These are phyloP conservation scores for Fragum whitleyi DNA, from an alignment of 2,888 invertebrate species.

Conservation along the genomic window DNA sequence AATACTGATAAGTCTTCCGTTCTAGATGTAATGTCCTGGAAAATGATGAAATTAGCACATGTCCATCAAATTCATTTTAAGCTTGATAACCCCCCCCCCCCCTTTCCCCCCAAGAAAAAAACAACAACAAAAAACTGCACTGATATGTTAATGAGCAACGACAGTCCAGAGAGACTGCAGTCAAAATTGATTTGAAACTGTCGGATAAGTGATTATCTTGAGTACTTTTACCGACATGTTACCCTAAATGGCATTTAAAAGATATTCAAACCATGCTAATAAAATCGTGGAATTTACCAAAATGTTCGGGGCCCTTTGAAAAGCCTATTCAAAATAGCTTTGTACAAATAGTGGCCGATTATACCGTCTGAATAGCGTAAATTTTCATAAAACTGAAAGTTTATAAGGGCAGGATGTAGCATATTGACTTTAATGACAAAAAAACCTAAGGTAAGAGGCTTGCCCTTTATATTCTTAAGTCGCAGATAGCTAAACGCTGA, in stretches of 20 bases:
- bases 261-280: constrained; percentile 24
- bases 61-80: no score
- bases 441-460: constrained; percentile 28
- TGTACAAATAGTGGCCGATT: constrained; percentile 45
- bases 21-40: no score
- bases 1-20: no score
- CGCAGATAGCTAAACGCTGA: constrained; percentile 23
- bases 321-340: constrained; percentile 24
- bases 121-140: no score
- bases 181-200: background rate
- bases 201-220: background rate
- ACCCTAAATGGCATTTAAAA: constrained; percentile 4
- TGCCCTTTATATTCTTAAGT: background rate
- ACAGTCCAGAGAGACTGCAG: no score
- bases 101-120: no score
- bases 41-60: no score
- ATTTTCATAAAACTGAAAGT: constrained; percentile 64
- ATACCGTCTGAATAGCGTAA: constrained; percentile 49
- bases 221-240: background rate
- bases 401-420: constrained; percentile 66
- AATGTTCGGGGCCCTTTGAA: constrained; percentile 26
- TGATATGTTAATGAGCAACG: no score
- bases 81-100: no score
- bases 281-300: constrained; percentile 41
- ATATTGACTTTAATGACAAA: constrained; percentile 63